Conservation (phyloP, 2,113 vertebrate genomes). For the Herpailurus yagouaroundi region DNA sequence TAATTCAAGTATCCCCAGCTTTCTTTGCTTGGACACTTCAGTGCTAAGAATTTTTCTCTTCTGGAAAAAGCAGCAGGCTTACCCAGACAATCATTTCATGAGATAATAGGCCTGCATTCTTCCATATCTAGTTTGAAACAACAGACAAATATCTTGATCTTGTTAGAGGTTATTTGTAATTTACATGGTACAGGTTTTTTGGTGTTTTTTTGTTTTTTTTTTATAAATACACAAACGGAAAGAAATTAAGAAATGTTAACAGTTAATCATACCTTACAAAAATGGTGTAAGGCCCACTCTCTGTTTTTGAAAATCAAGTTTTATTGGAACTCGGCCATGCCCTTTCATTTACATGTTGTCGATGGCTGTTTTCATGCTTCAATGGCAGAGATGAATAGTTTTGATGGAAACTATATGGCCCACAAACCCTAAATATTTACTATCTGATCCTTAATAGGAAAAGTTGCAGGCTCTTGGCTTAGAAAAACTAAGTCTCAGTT, state of each 20-base stretch:
- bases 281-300: background rate
- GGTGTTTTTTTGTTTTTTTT: background rate
- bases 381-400: background rate
- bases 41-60: slow-evolving; percentile 68
- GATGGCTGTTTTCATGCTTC: background rate
- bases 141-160: slow-evolving; percentile 67
- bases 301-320: slow-evolving; percentile 24
- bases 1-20: slow-evolving; percentile 64
- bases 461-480: background rate
- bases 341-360: background rate
- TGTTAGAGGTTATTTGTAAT: slow-evolving; percentile 64
- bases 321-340: background rate
- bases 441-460: background rate
- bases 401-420: background rate
- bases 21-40: slow-evolving; percentile 71
- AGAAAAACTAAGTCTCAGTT: background rate
- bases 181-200: slow-evolving; percentile 35
- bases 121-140: slow-evolving; percentile 72
- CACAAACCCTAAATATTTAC: background rate
- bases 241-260: background rate
- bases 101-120: slow-evolving; percentile 66
- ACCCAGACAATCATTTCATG: slow-evolving; percentile 48
- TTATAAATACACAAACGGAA: background rate
- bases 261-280: background rate
- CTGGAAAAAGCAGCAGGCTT: slow-evolving; percentile 59